Evolutionary conservation across 1,140 invertebrate genomes (phyloP).

Genomic region (Acromyrmex charruanus): DNA sequence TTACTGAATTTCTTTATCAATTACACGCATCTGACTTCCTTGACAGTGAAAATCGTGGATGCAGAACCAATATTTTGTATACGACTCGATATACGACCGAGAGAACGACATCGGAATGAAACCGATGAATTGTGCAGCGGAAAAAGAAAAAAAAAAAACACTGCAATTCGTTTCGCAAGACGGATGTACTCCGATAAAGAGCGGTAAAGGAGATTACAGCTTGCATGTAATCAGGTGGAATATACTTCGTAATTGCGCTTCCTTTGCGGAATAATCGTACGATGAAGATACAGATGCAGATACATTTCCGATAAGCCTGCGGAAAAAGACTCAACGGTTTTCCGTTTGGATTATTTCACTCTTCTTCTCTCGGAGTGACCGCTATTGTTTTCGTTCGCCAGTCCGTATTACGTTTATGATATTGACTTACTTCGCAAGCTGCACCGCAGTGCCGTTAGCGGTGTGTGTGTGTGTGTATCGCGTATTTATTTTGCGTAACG

Average conservation of each 20-base stretch:
- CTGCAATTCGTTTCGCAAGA: conserved; percentile 14
- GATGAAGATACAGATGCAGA: conserved; percentile 30
- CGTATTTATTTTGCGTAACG: conserved; percentile 44
- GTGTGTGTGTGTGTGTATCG: background rate
- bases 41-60: background rate
- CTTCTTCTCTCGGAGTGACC: background rate
- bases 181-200: conserved; percentile 22
- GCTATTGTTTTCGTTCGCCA: conserved; percentile 50
- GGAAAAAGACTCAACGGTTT: conserved; percentile 34
- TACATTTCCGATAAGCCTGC: conserved; percentile 34
- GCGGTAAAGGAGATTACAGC: background rate
- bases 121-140: background rate
- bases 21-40: background rate
- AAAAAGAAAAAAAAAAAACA: conserved; percentile 31
- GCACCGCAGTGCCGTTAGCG: background rate
- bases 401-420: conserved; percentile 41
- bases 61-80: background rate
- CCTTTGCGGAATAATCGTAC: conserved; percentile 28
- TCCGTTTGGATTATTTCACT: conserved; percentile 55
- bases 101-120: background rate
- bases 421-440: conserved; percentile 20
- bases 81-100: background rate
- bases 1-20: background rate
- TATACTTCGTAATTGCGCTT: conserved; percentile 36
- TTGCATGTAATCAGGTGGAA: conserved; percentile 32